Evolutionary conservation across 2,888 invertebrate genomes (phyloP), one percentile per base, ranked within the genome.

Genomic region (Standfussiana lucernea): DNA sequence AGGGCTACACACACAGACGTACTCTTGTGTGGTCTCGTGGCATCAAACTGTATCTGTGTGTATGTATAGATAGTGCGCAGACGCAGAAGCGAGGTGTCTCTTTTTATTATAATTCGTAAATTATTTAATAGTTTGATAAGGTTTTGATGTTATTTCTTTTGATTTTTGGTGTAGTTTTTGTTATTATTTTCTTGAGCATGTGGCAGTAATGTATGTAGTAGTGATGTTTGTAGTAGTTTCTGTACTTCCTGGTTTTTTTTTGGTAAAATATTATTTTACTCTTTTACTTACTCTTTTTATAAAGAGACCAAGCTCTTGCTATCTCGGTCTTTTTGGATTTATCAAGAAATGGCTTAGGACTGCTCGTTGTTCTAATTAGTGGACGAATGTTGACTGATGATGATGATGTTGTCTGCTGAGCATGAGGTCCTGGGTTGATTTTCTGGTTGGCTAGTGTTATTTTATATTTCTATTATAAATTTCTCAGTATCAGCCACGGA

Each of bases 1-100:
- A 94, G 95, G 94, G 94, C 92, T 80, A 77, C 89, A 86, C 93
- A 85, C 93, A 93, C 90, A 90, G 77, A 86, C 77, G 65, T 76
- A 65, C 24, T 62, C 45, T 53, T 66, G 82, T 84, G 85, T 86
- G 84, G 77, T 77, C 67, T 74, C 73, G 71, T 87, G 75, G 77
- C 80, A 69, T 65, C 32, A 45, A 67, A 59, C 68, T 78, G 67
- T 71, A 24, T 75, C 69, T 88, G 84, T 85, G 82, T 82, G 85
- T 71, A 79, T 72, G 59, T 61, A 61, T 35, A 84, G 73, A 85
- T 88, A 90, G 88, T 90, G 91, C 86, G 84, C 76, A 84, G 82
- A 83, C 87, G 87, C 86, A 80, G 83, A 77, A 80, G 77, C 74
- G 73, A 80, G 72, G 86, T 75, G 76, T 68, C 73, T 68, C 72